These are phyloP conservation scores for Panagrolaimus sp. DNA, from an alignment of 1,140 invertebrate species.

Conservation along the genomic window DNA sequence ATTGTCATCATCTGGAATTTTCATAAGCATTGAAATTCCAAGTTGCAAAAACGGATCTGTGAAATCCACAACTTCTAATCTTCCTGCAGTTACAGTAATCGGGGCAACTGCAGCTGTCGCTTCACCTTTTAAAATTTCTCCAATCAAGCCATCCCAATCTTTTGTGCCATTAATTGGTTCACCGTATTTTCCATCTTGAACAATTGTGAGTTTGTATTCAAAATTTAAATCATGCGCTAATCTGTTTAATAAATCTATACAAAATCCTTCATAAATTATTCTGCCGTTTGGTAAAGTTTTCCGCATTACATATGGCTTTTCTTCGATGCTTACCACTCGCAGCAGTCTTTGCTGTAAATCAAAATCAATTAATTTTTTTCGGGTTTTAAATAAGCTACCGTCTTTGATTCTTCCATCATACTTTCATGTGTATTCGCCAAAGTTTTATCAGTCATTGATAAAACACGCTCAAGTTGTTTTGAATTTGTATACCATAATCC, in stretches of 20 bases:
- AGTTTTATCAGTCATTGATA: slow-evolving; percentile 32
- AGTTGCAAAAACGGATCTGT: slow-evolving; percentile 86
- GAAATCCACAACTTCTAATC: slow-evolving; percentile 85
- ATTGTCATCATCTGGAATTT: slow-evolving; percentile 70
- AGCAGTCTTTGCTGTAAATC: slow-evolving; percentile 35
- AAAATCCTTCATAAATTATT: slow-evolving; percentile 82
- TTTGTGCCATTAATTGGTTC: slow-evolving; percentile 66
- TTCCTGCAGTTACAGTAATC: slow-evolving; percentile 84
- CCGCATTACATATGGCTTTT: slow-evolving; percentile 42
- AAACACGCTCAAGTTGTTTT: not conserved
- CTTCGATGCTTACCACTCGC: slow-evolving; percentile 36
- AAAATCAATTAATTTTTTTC: not conserved
- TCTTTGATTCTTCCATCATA: slow-evolving; percentile 27
- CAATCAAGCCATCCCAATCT: slow-evolving; percentile 80
- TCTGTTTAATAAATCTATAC: slow-evolving; percentile 69
- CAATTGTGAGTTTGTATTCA: slow-evolving; percentile 60
- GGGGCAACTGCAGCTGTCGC: slow-evolving; percentile 68
- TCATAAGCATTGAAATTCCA: slow-evolving; percentile 55
- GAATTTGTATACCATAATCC: slow-evolving; percentile 36
- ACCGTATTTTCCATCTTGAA: slow-evolving; percentile 69
- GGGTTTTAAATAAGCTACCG: slow-evolving; percentile 19
- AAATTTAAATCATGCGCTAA: slow-evolving; percentile 58
- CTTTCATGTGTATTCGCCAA: slow-evolving; percentile 41
- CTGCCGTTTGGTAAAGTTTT: slow-evolving; percentile 66
- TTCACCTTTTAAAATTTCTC: slow-evolving; percentile 73